Conservation (phyloP, 2,888 invertebrate genomes). For the Drosophila leonis region DNA sequence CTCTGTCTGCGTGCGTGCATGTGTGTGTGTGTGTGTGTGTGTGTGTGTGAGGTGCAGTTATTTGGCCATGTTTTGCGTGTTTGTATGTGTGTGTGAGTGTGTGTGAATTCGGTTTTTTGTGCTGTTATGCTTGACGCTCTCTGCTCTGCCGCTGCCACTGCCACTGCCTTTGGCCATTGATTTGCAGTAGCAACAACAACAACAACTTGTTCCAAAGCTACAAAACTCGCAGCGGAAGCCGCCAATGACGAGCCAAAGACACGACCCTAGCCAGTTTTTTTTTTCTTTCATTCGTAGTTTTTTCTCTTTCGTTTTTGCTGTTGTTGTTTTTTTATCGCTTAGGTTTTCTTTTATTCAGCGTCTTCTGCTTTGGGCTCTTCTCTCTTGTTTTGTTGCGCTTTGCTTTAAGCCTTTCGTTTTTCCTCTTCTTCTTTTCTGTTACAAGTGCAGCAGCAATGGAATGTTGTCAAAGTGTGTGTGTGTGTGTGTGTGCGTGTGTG, state of each 20-base stretch:
- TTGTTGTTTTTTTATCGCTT: slow-evolving; percentile 26
- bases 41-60: slow-evolving; percentile 8
- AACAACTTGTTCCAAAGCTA: slow-evolving; percentile 65
- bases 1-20: slow-evolving; percentile 25
- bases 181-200: slow-evolving; percentile 42
- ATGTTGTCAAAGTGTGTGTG: slow-evolving; percentile 27
- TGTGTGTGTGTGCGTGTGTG: slow-evolving; percentile 16
- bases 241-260: slow-evolving; percentile 73
- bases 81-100: slow-evolving; percentile 23
- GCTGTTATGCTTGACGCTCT: slow-evolving; percentile 51
- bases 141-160: slow-evolving; percentile 31
- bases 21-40: slow-evolving; percentile 10
- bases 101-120: slow-evolving; percentile 24
- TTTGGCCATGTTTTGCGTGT: too few relatives aligned
- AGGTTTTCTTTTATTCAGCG: slow-evolving; percentile 41
- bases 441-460: slow-evolving; percentile 66
- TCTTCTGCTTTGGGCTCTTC: slow-evolving; percentile 27
- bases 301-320: slow-evolving; percentile 11
- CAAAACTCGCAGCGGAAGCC: slow-evolving; percentile 70
- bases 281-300: slow-evolving; percentile 21
- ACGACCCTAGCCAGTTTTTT: slow-evolving; percentile 58
- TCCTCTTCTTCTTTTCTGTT: slow-evolving; percentile 35
- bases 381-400: slow-evolving; percentile 19
- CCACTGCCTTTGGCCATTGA: slow-evolving; percentile 59
- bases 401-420: slow-evolving; percentile 63